A percentile compares a stretch with the other conserved stretches of the same genome.
phyloP scores from a whole-genome alignment of 2,888 invertebrate genomes.

The Caradrina kadenii region DNA sequence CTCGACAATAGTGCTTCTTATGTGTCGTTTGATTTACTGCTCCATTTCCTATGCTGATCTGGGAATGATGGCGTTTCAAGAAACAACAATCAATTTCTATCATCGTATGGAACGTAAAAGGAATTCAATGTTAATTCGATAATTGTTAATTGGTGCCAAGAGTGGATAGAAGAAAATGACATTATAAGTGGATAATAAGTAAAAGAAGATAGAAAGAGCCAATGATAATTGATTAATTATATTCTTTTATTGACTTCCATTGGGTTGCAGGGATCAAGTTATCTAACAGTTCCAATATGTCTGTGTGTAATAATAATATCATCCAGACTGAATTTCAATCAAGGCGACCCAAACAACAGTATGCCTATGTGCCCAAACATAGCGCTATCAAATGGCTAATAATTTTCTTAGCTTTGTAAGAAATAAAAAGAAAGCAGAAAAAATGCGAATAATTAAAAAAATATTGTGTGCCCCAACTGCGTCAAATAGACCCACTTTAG shows the following conservation, averaged over 20 bases:
- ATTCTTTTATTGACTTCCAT: not conserved
- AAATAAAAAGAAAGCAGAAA: no score
- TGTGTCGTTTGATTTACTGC: constrained; percentile 44
- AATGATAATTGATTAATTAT: not conserved
- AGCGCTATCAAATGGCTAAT: no score
- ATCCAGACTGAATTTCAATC: no score
- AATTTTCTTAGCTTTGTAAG: no score
- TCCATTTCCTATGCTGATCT: constrained; percentile 47
- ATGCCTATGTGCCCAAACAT: no score
- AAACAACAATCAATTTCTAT: constrained; percentile 18
- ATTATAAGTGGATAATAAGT: constrained; percentile 22
- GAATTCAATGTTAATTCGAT: constrained; percentile 50
- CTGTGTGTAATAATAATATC: no score
- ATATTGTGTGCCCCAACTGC: no score
- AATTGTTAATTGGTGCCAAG: constrained; percentile 32
- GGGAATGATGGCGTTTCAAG: constrained; percentile 21
- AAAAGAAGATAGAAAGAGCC: not conserved
- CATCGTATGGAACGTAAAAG: constrained; percentile 18
- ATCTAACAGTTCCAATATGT: no score
- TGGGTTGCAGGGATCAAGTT: no score
- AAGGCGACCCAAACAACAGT: no score
- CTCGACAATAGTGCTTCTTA: constrained; percentile 52
- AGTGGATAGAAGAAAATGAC: constrained; percentile 14
- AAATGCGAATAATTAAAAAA: no score
- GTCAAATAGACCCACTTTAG: no score